Evolutionary conservation across 2,888 invertebrate species (phyloP).

Genomic region (Mimas tiliae): DNA sequence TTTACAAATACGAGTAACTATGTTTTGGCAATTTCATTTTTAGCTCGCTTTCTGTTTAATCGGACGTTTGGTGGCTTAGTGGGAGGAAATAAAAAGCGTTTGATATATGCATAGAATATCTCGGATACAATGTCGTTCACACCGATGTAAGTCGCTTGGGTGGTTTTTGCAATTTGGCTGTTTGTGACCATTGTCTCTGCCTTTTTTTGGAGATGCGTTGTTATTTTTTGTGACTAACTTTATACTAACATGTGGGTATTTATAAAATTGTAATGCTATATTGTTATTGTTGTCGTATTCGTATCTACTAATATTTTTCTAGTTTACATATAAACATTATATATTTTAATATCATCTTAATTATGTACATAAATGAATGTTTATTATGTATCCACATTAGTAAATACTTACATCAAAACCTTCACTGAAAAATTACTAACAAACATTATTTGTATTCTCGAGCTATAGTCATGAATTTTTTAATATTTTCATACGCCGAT

Average conservation of each 20-base stretch:
- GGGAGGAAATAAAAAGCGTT: conserved; percentile 43
- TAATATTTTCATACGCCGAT: no score
- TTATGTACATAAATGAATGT: no score
- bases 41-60: conserved; percentile 66
- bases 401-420: no score
- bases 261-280: no score
- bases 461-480: no score
- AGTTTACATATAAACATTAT: no score
- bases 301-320: no score
- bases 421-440: no score
- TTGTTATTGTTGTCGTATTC: no score
- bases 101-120: conserved; percentile 38
- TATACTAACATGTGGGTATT: conserved; percentile 19
- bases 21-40: conserved; percentile 45
- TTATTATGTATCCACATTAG: no score
- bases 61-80: conserved; percentile 58
- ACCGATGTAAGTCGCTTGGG: conserved; percentile 75
- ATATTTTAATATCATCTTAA: no score
- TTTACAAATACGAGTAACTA: conserved; percentile 16
- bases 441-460: no score
- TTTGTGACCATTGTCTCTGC: conserved; percentile 29
- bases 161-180: conserved; percentile 31
- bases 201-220: conserved; percentile 22
- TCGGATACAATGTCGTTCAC: conserved; percentile 75
- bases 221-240: conserved; percentile 29